Evolutionary conservation across 2,888 invertebrate genomes (phyloP).

Genomic region (Hypsopygia costalis): DNA sequence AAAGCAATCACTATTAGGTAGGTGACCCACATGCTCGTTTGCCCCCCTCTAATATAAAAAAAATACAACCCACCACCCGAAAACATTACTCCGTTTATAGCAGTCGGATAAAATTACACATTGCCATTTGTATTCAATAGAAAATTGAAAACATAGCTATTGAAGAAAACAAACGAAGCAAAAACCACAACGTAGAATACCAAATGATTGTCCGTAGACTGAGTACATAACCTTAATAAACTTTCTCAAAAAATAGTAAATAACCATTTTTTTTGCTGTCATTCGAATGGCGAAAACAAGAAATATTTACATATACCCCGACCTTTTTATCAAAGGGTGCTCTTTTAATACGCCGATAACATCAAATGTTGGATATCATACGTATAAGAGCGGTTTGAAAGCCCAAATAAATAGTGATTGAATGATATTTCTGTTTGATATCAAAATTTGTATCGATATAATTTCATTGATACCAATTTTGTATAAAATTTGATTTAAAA

Average conservation of each 20-base stretch:
- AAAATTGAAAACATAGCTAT: too few species aligned
- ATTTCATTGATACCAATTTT: background rate
- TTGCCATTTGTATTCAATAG: background rate
- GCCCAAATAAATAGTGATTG: constrained; percentile 2
- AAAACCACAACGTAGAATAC: background rate
- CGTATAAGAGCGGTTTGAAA: constrained; percentile 10
- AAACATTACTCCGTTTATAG: too few species aligned
- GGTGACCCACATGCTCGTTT: too few species aligned
- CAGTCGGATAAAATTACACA: too few species aligned
- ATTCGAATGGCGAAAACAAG: constrained; percentile 4
- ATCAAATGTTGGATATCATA: constrained; percentile 13
- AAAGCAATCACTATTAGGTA: too few species aligned
- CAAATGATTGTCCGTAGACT: too few species aligned
- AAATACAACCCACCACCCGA: too few species aligned
- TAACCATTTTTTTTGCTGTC: constrained; percentile 4
- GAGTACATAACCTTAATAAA: background rate
- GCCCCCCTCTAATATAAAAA: too few species aligned
- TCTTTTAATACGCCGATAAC: constrained; percentile 16
- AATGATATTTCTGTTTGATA: background rate
- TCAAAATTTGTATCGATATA: background rate
- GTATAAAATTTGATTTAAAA: too few species aligned
- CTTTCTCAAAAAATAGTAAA: background rate
- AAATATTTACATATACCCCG: constrained; percentile 10
- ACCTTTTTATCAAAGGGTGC: constrained; percentile 6
- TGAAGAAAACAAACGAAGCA: background rate